Conservation (phyloP, 30 jellyfish, hydroid and myxozoan species). For the Cassiopea xamachana region DNA sequence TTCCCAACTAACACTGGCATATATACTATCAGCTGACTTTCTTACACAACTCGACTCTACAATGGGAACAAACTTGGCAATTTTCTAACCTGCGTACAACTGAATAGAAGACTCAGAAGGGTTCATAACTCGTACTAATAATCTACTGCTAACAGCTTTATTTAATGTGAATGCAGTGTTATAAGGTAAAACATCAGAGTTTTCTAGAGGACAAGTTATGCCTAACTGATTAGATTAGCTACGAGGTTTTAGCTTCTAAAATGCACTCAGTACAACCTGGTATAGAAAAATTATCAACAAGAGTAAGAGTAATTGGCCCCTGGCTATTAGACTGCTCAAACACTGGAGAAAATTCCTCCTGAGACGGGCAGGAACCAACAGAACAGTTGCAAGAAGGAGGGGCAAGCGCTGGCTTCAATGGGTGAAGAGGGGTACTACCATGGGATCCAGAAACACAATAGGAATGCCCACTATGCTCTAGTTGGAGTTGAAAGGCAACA, state of each 20-base stretch:
- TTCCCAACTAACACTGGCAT: not conserved
- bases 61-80: not conserved
- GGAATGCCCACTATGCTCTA: not conserved
- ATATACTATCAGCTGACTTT: not conserved
- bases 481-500: no score
- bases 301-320: not conserved
- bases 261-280: not conserved
- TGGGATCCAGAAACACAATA: not conserved
- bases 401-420: not conserved
- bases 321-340: not conserved
- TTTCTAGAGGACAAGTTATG: not conserved
- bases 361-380: not conserved
- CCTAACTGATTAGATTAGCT: not conserved
- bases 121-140: not conserved
- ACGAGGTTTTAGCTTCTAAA: not conserved
- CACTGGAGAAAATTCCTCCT: not conserved
- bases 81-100: not conserved
- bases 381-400: not conserved
- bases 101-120: not conserved
- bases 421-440: not conserved
- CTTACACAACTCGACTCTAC: not conserved
- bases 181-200: not conserved
- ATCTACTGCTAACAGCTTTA: not conserved
- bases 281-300: not conserved
- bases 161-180: not conserved